Evolutionary conservation across 2,113 vertebrate species (phyloP).

Genomic region (Phrynocephalus versicolor): DNA sequence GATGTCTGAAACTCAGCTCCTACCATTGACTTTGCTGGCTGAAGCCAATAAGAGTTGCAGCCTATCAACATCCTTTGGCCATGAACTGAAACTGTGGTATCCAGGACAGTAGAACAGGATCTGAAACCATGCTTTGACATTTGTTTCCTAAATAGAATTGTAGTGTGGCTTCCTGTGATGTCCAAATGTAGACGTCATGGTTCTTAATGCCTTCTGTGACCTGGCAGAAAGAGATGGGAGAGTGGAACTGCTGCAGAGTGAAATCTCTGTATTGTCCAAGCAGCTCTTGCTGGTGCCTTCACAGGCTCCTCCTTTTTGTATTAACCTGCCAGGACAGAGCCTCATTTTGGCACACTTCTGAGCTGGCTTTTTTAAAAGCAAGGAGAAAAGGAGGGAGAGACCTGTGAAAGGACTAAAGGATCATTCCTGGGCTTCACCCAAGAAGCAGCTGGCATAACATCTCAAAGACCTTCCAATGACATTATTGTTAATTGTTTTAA

Average conservation of each 20-base stretch:
- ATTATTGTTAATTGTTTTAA: too few relatives aligned
- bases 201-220: neutral
- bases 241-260: neutral
- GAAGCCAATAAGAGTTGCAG: neutral
- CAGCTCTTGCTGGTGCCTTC: neutral
- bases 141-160: neutral
- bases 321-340: neutral
- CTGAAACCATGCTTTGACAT: neutral
- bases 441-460: too few relatives aligned
- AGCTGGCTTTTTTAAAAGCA: neutral
- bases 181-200: neutral
- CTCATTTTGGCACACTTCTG: neutral
- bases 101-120: neutral
- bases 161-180: neutral
- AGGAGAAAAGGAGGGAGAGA: neutral
- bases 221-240: neutral
- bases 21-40: neutral
- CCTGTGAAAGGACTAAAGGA: neutral
- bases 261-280: neutral
- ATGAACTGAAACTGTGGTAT: neutral
- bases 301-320: neutral
- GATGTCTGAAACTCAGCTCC: neutral
- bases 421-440: too few relatives aligned
- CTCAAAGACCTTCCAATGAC: too few relatives aligned
- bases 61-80: neutral